Conservation (phyloP, 2,797 vertebrate species). For the Percopsis omiscomaycus region DNA sequence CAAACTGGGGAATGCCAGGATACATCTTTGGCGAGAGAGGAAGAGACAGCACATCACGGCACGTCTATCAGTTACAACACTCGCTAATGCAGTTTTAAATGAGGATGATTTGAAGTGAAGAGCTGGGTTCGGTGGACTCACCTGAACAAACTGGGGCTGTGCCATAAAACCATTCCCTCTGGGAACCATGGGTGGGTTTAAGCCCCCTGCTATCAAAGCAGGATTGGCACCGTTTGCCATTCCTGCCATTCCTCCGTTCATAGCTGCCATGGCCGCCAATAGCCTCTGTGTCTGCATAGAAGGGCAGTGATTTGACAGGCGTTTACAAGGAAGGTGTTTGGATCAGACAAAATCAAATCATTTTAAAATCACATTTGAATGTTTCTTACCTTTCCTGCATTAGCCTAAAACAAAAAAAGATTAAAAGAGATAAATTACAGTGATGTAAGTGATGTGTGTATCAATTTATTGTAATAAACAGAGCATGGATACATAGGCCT, state of each 20-base stretch:
- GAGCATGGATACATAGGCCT: not conserved
- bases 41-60: not conserved
- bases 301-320: not conserved
- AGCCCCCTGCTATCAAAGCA: conserved; percentile 53
- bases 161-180: conserved; percentile 50
- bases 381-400: conserved; percentile 63
- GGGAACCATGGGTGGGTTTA: conserved; percentile 51
- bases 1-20: conserved; percentile 50
- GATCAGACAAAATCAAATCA: not conserved
- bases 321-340: not conserved
- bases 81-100: not conserved
- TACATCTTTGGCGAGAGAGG: conserved; percentile 42
- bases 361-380: not conserved
- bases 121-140: conserved; percentile 32
- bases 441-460: too few species aligned
- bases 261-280: conserved; percentile 26
- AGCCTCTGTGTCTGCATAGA: conserved; percentile 49
- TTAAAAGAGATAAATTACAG: conserved; percentile 2
- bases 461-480: not conserved
- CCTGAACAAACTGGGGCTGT: conserved; percentile 68
- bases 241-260: conserved; percentile 52
- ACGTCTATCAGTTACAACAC: not conserved
- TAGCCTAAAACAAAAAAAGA: conserved; percentile 57
- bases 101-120: not conserved
- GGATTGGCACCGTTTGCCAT: conserved; percentile 42